Evolutionary conservation across 2,888 invertebrate species (phyloP), one percentile per base, ranked within the genome.

Genomic region (Sipunculus nudus): DNA sequence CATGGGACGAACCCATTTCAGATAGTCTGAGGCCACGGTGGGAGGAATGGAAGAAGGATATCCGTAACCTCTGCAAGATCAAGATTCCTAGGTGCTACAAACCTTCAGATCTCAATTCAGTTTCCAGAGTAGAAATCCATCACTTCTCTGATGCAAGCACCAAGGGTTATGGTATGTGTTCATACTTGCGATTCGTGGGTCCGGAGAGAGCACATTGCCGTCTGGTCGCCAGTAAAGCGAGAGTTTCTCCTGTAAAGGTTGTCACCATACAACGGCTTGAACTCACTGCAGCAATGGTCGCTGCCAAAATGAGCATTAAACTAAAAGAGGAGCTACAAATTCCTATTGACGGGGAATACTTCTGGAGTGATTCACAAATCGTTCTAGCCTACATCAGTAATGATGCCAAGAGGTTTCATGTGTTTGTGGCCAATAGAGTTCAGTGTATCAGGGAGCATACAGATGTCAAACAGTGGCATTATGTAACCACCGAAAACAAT

Each of bases 371-470:
- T 28, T 48, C 48, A 8, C 25, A 2, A 38, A 53, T 57, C 3
- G 47, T 57, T 13, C 45, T 53, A 13, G 49, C 45, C 3, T 64
- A 64, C 52, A 45, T 50, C 16, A 35, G 16, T 8, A 40, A 61
- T 2, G 54, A 71, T 23, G 56, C 68, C 13, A 21, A 40, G 25
- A 28, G 53, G 26, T 74, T 72, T 65, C 71, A 74, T 28, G 64
- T 65, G 0, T 74, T 71, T 61, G 73, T 75, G 0, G 53, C 59
- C 1, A 73, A 75, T 45, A 25, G 72, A 48, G 70, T 75, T 1
- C 29, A 61, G 6, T 43, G 64, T 38, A 73, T 75, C 6, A 63
- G 67, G 29, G 50, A 55, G 16, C 46, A 58, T 1, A 45, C 66
- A 2, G 25, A 58, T 10, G 31, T 38, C n/a, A 48, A 59, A 1